Base-by-base conservation (phyloP, 2,113 vertebrate genomes). In the Eptesicus fuscus region DNA sequence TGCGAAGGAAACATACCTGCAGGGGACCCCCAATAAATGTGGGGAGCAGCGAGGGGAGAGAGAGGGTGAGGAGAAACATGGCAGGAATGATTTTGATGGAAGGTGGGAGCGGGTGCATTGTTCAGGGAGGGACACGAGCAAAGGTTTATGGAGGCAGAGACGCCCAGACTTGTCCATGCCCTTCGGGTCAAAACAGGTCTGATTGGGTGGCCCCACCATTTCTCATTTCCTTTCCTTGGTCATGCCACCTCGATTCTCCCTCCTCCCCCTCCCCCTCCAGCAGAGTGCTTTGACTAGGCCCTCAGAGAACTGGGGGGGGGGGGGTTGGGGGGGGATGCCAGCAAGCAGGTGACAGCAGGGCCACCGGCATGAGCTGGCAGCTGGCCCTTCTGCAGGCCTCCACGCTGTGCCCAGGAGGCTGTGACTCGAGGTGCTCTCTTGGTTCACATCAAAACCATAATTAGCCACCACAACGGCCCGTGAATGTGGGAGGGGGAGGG, bases 391-490 rank as follows among this genome's bases (percentile, higher is more conserved):
- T 20, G 10, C 5, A 59, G 65, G 51, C 35, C 49, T 35, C 37
- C 9, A 8, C 0, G 0, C 71, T 53, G 14, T 47, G 25, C 67
- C 51, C 42, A 2, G 1, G 9, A 51, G 56, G 59, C 35, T 20
- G 65, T 32, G 63, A 42, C 78, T 83, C 35, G 12, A 59, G 76
- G 70, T 93, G 65, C 84, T 90, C 47, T 65, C 53, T 9, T 74
- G 40, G 53, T 69, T 94, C 56, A 49, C 49, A 83, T 49, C 56
- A 83, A 87, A 87, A n/a, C 84, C 86, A 23, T 74, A 94, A 91
- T 95, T 65, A 96, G 83, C 77, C 8, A 13, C 40, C 82, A 73
- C 90, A 84, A 40, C 49, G 56, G 78, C 42, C 11, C 12, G 73
- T 80, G 35, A 8, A 83, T 40, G 61, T 25, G 30, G 32, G 32